Evolutionary conservation across 1,140 invertebrate genomes (phyloP), one percentile per base, ranked within the genome.

Genomic region (Nilaparvata lugens): DNA sequence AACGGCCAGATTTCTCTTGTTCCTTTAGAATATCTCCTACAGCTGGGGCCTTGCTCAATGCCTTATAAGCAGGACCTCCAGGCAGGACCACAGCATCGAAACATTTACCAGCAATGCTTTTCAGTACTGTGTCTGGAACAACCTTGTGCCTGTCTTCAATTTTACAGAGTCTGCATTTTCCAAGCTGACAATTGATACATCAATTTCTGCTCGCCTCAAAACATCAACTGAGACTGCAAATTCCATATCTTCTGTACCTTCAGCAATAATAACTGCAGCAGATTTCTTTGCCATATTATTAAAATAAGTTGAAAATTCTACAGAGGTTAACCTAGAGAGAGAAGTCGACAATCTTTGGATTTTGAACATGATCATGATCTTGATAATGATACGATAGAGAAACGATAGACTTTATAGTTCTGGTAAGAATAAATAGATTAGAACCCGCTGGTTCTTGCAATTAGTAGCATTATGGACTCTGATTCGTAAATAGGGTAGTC

Each of bases 191-290:
- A 97, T 71, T 0, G 85, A 93, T 5, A 97, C 93, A 66, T 81
- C 72, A 35, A 93, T 76, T 87, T 91, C 91, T 13, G 85, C 94
- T 66, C 96, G 79, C 4, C 94, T 79, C 18, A 99, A 74, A 59
- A 97, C 84, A 74, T 98, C 95, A 23, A 85, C 87, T 4, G 91
- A 84, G 56, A 95, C 92, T 7, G 95, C 85, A 45, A 91, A 84
- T 79, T 99, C 97, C 87, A 98, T 97, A 78, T 97, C 94, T 75
- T 97, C 94, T 18, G 88, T 83, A 1, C 94, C 94, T 64, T 89
- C 82, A 2, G 92, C 86, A 31, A 95, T 70, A 52, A 95, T 79
- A 53, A 96, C 75, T 14, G 95, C 69, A 5, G 89, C 95, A 68
- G 78, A 83, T 71, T 86, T 86, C 21, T 48, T 48, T 19, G 45